phyloP scores from a whole-genome alignment of 2,797 vertebrate species.

The Nyctalus aviator region DNA sequence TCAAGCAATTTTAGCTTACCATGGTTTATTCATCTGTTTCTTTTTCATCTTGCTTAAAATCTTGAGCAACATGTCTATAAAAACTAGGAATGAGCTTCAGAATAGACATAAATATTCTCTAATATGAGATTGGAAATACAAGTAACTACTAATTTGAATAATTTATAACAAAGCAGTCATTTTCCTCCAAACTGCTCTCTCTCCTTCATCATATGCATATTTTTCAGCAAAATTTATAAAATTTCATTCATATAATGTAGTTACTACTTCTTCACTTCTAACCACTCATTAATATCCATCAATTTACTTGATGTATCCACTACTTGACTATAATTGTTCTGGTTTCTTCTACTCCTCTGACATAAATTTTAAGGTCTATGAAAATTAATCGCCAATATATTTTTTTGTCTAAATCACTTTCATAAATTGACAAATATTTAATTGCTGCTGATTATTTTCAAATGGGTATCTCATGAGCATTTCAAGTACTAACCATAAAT shows the following conservation, averaged over 20 bases:
- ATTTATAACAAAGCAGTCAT: neutral
- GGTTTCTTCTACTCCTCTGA: neutral
- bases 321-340: neutral
- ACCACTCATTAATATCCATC: neutral
- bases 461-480: neutral
- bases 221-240: neutral
- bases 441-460: conserved; percentile 8
- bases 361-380: neutral
- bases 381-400: neutral
- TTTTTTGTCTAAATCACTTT: neutral
- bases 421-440: neutral
- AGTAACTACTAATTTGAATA: conserved; percentile 2
- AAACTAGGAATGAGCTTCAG: neutral
- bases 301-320: neutral
- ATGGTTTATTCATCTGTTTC: neutral
- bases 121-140: neutral
- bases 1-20: neutral
- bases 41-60: neutral
- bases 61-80: neutral
- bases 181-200: neutral
- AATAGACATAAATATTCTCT: neutral
- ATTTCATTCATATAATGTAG: neutral
- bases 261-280: neutral
- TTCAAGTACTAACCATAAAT: neutral
- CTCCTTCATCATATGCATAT: neutral